These are phyloP conservation scores for Cavia porcellus DNA, from an alignment of 2,113 vertebrate species.

Conservation along the genomic window DNA sequence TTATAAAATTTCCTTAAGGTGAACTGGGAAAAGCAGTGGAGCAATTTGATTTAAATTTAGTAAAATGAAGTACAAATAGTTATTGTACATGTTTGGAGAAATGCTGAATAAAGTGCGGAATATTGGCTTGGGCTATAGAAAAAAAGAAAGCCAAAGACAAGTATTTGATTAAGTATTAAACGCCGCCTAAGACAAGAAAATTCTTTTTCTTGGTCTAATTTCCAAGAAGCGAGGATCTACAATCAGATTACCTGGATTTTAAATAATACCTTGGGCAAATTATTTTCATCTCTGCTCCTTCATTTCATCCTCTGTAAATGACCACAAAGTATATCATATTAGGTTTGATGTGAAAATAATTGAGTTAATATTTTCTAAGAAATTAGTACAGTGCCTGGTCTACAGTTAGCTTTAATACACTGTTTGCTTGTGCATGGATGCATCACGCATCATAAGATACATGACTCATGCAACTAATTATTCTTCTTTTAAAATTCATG, in stretches of 20 bases:
- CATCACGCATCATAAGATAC: not conserved
- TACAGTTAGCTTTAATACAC: not conserved
- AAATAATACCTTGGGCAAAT: not conserved
- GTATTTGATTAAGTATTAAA: not conserved
- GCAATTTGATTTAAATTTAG: slow-evolving; percentile 44
- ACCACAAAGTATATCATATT: not conserved
- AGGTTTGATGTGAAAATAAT: slow-evolving; percentile 1
- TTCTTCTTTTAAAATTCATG: not conserved
- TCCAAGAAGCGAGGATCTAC: not conserved
- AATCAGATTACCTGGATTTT: not conserved
- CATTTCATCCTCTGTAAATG: not conserved
- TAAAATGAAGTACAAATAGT: slow-evolving; percentile 11
- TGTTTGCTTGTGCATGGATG: not conserved
- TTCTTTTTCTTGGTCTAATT: not conserved
- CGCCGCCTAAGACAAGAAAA: not conserved
- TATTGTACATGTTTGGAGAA: slow-evolving; percentile 39
- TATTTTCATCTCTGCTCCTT: not conserved
- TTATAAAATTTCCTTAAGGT: slow-evolving; percentile 30
- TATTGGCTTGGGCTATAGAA: not conserved
- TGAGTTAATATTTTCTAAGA: not conserved
- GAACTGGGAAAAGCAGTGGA: slow-evolving; percentile 11
- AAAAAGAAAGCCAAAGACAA: not conserved
- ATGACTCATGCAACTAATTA: not conserved
- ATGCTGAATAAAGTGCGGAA: slow-evolving; percentile 43
- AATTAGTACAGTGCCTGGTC: not conserved